Base-by-base conservation (phyloP, 2,888 invertebrate species). In the Diaprepes abbreviatus region DNA sequence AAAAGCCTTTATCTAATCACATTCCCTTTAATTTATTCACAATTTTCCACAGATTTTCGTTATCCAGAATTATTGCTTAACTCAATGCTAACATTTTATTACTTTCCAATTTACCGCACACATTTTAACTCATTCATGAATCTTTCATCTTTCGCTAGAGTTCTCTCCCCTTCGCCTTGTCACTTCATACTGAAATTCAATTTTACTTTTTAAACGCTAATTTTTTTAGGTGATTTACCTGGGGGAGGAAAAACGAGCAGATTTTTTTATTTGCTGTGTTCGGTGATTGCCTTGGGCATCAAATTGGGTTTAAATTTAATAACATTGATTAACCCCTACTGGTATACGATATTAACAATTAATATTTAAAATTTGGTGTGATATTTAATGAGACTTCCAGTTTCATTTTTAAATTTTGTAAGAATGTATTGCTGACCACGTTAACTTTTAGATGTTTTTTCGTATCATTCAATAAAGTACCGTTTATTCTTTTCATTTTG, bases 1-100 rank as follows among this genome's bases (percentile, higher is more conserved):
- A 63, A 62, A 63, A 50, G n/a, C 17, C 50, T 35, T 38, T 21
- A 21, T 63, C 19, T 45, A 63, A 60, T 48, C 60, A 35, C 48
- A 48, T 31, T 45, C 19, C 28, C n/a, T 35, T n/a, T 43, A 60
- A 60, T 48, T 50, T 14, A 50, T 50, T 50, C 28, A 2, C 21
- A 45, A 48, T 60, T 60, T 35, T 45, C 48, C 48, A 48, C 60
- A 48, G 40, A 60, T 28, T 48, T 35, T 6, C 28, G 24, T 35
- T 43, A 40, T 38, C 33, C 17, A 21, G 17, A 60, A 35, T 48
- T 31, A 35, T 14, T 43, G 35, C 33, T 14, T 19, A 48, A 48
- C 31, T 31, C 35, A 17, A 48, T 19, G 60, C 60, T 16, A 35
- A 48, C 12, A 35, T 31, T 60, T 60, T 45, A 24, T 48, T 48